Evolutionary conservation across 2,797 vertebrate species (phyloP), one percentile per base, ranked within the genome.

Genomic region (Chaenodraco wilsoni): DNA sequence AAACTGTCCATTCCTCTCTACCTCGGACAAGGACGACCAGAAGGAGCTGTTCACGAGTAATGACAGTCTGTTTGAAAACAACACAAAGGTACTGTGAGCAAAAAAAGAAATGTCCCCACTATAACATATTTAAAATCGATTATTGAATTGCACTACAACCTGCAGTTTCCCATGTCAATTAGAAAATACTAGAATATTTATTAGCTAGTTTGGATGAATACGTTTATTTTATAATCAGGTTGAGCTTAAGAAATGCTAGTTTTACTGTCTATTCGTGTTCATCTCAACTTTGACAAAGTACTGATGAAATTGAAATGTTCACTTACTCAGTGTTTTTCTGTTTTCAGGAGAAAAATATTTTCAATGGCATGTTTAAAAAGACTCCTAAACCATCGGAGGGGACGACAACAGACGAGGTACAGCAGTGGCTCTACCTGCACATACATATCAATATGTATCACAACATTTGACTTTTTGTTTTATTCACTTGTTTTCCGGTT

Each of bases 361-460:
- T 90, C 72, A 87, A 84, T 17, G 84, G 83, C 10, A 87, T 90
- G 50, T 92, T 93, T 74, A 92, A 87, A 58, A 91, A 83, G 62
- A 45, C 74, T 23, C 62, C 10, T 0, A 92, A 92, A 74, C 27
- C 88, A 66, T 51, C 71, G 4, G 83, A 89, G 7, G 84, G 48
- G 0, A 54, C 60, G 4, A 15, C 79, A 43, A 45, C 76, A 23
- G 84, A 87, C 5, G 83, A 91, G 88, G 91, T 90, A 49, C 21
- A 60, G 17, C 31, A 2, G 19, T 2, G 37, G 46, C 27, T 27
- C 27, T 27, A 27, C 27, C 27, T 27, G 27, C 27, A 27, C 27
- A 27, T 5, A 27, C 27, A 27, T 27, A 27, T 27, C 27, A 27
- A 27, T 5, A 27, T 5, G 5, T 27, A 27, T 27, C 27, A 27